phyloP scores from a whole-genome alignment of 2,113 vertebrate genomes.

The Daubentonia madagascariensis region DNA sequence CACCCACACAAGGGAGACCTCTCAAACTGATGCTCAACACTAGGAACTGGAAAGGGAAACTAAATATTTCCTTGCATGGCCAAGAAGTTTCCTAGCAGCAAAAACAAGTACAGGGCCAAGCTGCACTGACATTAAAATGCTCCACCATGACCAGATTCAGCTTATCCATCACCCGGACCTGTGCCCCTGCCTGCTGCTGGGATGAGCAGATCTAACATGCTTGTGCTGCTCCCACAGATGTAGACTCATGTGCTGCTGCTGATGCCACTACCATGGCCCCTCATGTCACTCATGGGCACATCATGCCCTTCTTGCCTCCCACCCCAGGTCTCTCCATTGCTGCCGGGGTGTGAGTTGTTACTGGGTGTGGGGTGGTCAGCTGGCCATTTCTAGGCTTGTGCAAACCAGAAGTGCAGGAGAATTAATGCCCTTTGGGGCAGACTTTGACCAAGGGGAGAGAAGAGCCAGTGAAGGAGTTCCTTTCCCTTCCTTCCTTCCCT shows the following conservation, averaged over 20 bases:
- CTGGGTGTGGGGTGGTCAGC: neutral
- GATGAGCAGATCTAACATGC: neutral
- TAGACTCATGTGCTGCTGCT: neutral
- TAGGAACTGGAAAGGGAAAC: neutral
- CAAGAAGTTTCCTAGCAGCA: neutral
- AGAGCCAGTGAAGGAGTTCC: neutral
- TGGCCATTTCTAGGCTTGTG: neutral
- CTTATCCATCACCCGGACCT: neutral
- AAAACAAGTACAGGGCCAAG: neutral
- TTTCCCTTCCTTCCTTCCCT: too few species aligned
- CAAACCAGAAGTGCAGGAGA: neutral
- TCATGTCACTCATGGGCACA: neutral
- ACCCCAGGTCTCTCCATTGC: neutral
- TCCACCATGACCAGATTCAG: accelerated
- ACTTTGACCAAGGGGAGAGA: neutral
- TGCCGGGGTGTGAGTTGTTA: neutral
- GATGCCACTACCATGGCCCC: neutral
- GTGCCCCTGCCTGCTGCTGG: accelerated
- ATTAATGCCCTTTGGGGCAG: neutral
- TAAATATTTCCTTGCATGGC: neutral
- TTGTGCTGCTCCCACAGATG: neutral
- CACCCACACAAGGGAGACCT: neutral
- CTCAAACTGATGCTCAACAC: neutral
- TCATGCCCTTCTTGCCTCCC: neutral
- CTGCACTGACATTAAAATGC: neutral